Evolutionary conservation across 1,140 invertebrate species (phyloP), one percentile per base, ranked within the genome.

Genomic region (Eumeta japonica): DNA sequence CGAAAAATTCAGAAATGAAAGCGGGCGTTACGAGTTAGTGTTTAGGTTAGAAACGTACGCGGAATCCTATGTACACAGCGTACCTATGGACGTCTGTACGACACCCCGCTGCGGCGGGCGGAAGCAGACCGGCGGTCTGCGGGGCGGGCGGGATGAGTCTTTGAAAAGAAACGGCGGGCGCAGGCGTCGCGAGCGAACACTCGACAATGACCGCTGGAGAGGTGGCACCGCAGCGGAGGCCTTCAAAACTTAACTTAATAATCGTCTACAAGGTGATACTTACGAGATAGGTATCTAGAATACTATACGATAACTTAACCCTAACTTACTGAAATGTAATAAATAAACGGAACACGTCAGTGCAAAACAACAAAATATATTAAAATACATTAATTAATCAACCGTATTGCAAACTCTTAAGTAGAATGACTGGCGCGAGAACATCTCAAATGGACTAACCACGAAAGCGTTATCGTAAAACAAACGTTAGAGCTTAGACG

Each of bases 81-180:
- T 66, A 74, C 63, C 52, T n/a, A 62, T 74, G 70, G 70, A 74
- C 70, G 70, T 70, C 70, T 67, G 46, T 68, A 67, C 61, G 59
- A 57, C 58, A 48, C 31, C 29, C 53, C 49, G 55, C 35, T 46
- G 47, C 46, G 57, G 52, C 54, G 54, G n/a, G n/a, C n/a, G n/a
- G n/a, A n/a, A n/a, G n/a, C n/a, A n/a, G n/a, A n/a, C n/a, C n/a
- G n/a, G n/a, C n/a, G n/a, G n/a, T n/a, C n/a, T n/a, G n/a, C n/a
- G n/a, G n/a, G n/a, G n/a, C n/a, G n/a, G n/a, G n/a, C n/a, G n/a
- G n/a, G n/a, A n/a, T n/a, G n/a, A n/a, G n/a, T n/a, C n/a, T n/a
- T n/a, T n/a, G n/a, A n/a, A n/a, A n/a, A n/a, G n/a, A n/a, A n/a
- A n/a, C n/a, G n/a, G n/a, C n/a, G n/a, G n/a, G n/a, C n/a, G n/a